Conservation (phyloP, 1,140 invertebrate genomes). For the Cecropterus lyciades region DNA sequence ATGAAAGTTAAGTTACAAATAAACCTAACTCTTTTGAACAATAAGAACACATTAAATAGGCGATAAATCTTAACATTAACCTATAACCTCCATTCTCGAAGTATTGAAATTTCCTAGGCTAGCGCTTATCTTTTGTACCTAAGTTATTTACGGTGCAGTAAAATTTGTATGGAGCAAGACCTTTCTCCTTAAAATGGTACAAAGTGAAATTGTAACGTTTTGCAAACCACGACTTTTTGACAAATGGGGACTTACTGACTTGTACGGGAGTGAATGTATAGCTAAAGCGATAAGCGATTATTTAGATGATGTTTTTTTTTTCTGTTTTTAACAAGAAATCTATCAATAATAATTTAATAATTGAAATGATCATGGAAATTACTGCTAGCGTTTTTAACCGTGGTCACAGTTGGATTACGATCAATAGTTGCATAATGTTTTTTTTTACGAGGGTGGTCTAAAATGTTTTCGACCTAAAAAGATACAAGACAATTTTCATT, state of each 20-base stretch:
- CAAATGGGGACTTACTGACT: background rate
- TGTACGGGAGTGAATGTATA: background rate
- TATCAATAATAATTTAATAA: too few relatives aligned
- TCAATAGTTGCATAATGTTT: too few relatives aligned
- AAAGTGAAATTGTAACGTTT: background rate
- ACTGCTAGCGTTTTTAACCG: too few relatives aligned
- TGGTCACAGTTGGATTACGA: too few relatives aligned
- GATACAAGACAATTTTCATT: too few relatives aligned
- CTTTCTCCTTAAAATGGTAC: conserved; percentile 1
- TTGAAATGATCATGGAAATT: too few relatives aligned
- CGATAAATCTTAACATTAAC: conserved; percentile 16
- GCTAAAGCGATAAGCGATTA: background rate
- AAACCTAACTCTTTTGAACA: conserved; percentile 2
- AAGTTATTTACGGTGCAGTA: background rate
- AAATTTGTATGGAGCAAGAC: background rate
- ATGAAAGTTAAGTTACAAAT: too few relatives aligned
- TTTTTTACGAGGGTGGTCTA: too few relatives aligned
- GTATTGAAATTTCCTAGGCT: conserved; percentile 10
- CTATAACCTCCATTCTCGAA: background rate
- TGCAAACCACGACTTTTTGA: background rate
- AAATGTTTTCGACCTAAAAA: too few relatives aligned
- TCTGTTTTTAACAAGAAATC: too few relatives aligned
- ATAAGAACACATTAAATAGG: conserved; percentile 5
- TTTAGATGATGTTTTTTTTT: background rate
- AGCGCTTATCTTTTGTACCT: background rate